Evolutionary conservation across 2,888 invertebrate genomes (phyloP).

Genomic region (Hedychridium roseum): DNA sequence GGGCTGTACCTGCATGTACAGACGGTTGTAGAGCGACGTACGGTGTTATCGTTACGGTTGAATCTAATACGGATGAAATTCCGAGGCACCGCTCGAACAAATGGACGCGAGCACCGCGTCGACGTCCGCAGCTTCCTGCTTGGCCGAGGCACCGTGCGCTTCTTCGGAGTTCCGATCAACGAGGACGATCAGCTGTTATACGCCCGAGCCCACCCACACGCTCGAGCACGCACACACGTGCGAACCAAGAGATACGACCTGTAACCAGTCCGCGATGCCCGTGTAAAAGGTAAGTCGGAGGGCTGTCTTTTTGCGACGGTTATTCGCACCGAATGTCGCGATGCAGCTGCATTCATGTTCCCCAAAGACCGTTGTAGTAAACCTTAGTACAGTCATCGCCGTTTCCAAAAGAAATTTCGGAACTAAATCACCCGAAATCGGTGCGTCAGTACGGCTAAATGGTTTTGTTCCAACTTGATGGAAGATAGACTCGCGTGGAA

Average conservation of each 20-base stretch:
- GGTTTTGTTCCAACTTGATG: too few relatives aligned
- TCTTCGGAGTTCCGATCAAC: slow-evolving; percentile 36
- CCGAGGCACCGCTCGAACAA: slow-evolving; percentile 41
- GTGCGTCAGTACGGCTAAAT: too few relatives aligned
- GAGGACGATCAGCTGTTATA: slow-evolving; percentile 41
- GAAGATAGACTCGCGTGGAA: too few relatives aligned
- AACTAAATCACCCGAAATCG: too few relatives aligned
- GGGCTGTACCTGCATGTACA: too few relatives aligned
- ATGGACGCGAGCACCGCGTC: slow-evolving; percentile 44
- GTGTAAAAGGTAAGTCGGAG: slow-evolving; percentile 15
- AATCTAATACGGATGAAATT: slow-evolving; percentile 52
- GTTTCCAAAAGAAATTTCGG: too few relatives aligned
- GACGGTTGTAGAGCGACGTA: too few relatives aligned
- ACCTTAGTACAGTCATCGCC: too few relatives aligned
- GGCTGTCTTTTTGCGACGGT: too few relatives aligned
- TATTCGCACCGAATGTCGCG: slow-evolving; percentile 10
- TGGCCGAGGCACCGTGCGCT: slow-evolving; percentile 11
- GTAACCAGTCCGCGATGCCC: slow-evolving; percentile 15
- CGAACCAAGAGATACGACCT: slow-evolving; percentile 9
- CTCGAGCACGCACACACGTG: slow-evolving; percentile 7
- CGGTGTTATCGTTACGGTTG: slow-evolving; percentile 44
- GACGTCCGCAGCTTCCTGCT: slow-evolving; percentile 43
- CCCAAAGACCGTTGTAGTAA: too few relatives aligned
- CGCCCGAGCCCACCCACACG: slow-evolving; percentile 32
- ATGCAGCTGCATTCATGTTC: not conserved